Evolutionary conservation across 1,140 invertebrate species (phyloP).

Genomic region (Xylocopa sonorina): DNA sequence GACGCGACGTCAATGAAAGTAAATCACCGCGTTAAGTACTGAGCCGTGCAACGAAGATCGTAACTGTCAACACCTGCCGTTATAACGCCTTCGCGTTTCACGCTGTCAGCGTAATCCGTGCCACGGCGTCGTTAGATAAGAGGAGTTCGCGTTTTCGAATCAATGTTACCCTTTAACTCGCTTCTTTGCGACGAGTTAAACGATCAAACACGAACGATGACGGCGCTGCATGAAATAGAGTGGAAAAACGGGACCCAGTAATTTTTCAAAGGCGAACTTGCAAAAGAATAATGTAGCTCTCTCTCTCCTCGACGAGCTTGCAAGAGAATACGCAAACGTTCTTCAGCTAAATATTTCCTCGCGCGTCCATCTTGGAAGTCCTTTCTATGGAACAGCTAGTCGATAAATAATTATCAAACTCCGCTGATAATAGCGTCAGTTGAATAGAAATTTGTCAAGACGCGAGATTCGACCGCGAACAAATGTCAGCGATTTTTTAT

Average conservation of each 20-base stretch:
- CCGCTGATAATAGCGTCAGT: neutral
- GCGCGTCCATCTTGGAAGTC: too few species aligned
- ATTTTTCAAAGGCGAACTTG: neutral
- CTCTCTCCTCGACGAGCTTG: too few species aligned
- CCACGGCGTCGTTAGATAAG: conserved; percentile 10
- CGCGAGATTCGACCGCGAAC: too few species aligned
- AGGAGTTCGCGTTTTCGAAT: too few species aligned
- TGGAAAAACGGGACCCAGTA: neutral
- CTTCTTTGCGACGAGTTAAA: neutral
- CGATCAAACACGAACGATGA: neutral
- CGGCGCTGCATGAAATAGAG: neutral
- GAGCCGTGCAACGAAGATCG: conserved; percentile 42
- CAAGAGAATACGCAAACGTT: neutral
- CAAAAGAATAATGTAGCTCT: neutral
- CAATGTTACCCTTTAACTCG: too few species aligned
- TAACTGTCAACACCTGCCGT: conserved; percentile 30
- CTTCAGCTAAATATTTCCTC: neutral
- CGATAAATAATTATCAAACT: conserved; percentile 9
- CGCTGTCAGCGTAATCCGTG: conserved; percentile 22
- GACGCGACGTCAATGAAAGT: conserved; percentile 25
- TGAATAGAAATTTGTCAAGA: too few species aligned
- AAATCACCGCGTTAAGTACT: conserved; percentile 60
- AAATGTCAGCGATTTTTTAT: too few species aligned
- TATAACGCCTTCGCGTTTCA: conserved; percentile 40
- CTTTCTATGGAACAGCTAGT: neutral